Percentiles rank a stretch among this genome's conserved stretches.
phyloP scores from a whole-genome alignment of 1,140 invertebrate genomes.

The Drosophila hydei region DNA sequence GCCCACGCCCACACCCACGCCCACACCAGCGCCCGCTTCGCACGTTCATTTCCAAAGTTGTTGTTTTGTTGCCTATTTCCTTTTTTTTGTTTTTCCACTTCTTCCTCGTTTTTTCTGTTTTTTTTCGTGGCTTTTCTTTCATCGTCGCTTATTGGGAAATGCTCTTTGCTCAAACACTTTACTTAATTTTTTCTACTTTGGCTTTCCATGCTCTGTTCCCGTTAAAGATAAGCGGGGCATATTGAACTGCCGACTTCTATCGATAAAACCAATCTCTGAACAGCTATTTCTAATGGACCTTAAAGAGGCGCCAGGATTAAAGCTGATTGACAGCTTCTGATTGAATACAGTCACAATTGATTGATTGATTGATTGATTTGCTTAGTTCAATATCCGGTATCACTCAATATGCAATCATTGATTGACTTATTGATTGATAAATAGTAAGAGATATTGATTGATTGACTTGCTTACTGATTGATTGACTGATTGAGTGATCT shows the following conservation, averaged over 20 bases:
- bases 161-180: constrained; percentile 46
- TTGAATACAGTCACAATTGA: no score
- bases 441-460: no score
- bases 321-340: no score
- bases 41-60: constrained; percentile 16
- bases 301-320: no score
- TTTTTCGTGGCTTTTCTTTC: constrained; percentile 37
- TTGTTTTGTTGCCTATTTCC: constrained; percentile 34
- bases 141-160: constrained; percentile 39
- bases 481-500: no score
- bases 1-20: not conserved
- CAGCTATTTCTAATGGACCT: not conserved
- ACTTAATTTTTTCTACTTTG: constrained; percentile 50
- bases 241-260: no score
- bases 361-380: not conserved
- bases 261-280: not conserved
- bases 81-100: not conserved
- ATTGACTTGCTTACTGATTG: no score
- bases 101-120: constrained; percentile 5
- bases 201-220: not conserved
- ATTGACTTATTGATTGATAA: no score
- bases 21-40: constrained; percentile 5
- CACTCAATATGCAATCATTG: no score
- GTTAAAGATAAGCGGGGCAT: not conserved
- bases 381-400: no score